A percentile compares a stretch with the other conserved stretches of the same genome.
phyloP scores from a whole-genome alignment of 2,797 vertebrate species.

The Karalla daura region DNA sequence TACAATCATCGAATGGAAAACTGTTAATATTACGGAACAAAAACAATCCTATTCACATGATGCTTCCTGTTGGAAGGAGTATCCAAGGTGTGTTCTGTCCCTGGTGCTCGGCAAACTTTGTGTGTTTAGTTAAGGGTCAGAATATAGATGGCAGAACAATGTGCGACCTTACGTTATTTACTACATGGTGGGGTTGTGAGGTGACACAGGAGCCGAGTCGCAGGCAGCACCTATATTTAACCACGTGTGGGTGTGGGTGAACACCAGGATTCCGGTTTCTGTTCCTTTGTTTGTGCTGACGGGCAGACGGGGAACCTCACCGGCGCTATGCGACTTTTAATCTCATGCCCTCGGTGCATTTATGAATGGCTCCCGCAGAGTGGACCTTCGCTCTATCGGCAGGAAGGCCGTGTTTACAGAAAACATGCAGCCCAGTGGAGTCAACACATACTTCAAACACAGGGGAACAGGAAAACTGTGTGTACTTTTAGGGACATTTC shows the following conservation, averaged over 20 bases:
- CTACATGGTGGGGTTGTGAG: constrained; percentile 20
- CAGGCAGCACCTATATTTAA: constrained; percentile 72
- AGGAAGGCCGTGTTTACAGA: constrained; percentile 35
- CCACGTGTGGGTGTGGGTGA: constrained; percentile 50
- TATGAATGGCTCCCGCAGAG: constrained; percentile 33
- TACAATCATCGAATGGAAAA: background rate
- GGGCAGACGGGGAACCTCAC: constrained; percentile 27
- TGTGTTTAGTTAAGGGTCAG: constrained; percentile 41
- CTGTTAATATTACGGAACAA: no score
- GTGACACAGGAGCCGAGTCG: constrained; percentile 10
- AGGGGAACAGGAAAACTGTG: background rate
- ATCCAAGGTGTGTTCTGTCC: background rate
- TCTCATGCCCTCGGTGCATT: constrained; percentile 37
- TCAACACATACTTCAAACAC: constrained; percentile 5
- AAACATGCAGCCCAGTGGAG: background rate
- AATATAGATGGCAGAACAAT: constrained; percentile 56
- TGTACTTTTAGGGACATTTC: background rate
- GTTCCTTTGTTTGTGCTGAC: constrained; percentile 70
- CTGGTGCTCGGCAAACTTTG: background rate
- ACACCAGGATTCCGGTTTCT: constrained; percentile 68
- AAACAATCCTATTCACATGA: background rate
- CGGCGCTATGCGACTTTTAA: constrained; percentile 56
- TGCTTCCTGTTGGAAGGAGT: constrained; percentile 14
- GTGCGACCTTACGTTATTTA: constrained; percentile 42
- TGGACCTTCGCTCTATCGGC: constrained; percentile 7